Conservation (phyloP, 2,113 vertebrate species). For the Bagarius yarrelli region DNA sequence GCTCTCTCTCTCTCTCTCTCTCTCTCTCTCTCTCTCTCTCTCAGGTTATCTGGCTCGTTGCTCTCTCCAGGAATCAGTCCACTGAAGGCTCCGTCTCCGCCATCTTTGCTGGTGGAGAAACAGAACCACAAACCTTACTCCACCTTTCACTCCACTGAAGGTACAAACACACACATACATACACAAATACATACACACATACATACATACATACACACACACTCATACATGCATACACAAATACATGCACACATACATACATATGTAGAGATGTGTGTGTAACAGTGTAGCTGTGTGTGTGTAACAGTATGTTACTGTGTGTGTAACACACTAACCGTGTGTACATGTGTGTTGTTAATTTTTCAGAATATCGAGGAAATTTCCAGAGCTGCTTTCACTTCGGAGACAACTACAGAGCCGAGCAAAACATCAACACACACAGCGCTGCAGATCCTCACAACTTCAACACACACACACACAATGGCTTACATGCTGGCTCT, state of each 20-base stretch:
- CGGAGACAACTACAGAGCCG: constrained; percentile 86
- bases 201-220: constrained; percentile 39
- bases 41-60: constrained; percentile 79
- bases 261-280: not conserved
- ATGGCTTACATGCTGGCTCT: constrained; percentile 82
- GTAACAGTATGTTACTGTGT: not conserved
- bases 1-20: constrained; percentile 34
- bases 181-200: no score
- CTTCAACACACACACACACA: constrained; percentile 82
- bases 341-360: not conserved
- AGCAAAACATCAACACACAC: constrained; percentile 76
- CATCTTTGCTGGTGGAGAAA: constrained; percentile 78
- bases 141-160: constrained; percentile 78
- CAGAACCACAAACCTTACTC: constrained; percentile 79
- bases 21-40: constrained; percentile 57
- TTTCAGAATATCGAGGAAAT: constrained; percentile 91
- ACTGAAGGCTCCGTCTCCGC: constrained; percentile 79
- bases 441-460: constrained; percentile 76
- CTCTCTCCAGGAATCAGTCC: constrained; percentile 79
- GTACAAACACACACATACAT: constrained; percentile 49
- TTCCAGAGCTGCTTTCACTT: constrained; percentile 95
- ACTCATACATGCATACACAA: no score
- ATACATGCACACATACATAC: no score
- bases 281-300: not conserved
- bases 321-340: no score